Conservation (phyloP, 2,888 invertebrate genomes). For the Tetragonisca angustula region DNA sequence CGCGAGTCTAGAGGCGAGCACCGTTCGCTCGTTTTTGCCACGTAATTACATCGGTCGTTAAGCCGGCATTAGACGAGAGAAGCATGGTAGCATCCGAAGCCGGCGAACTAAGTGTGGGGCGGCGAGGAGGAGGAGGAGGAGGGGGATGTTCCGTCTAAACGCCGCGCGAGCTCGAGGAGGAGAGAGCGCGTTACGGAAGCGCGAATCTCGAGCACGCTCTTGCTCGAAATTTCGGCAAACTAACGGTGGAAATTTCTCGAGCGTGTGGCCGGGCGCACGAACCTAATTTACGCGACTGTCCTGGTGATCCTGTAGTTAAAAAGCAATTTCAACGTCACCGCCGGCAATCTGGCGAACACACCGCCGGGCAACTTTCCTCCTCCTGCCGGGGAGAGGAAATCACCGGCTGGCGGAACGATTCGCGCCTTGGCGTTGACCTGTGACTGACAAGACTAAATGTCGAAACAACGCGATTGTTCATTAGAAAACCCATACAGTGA, state of each 20-base stretch:
- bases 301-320: constrained; percentile 50
- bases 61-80: constrained; percentile 31
- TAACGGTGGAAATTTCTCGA: constrained; percentile 41
- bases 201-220: constrained; percentile 3
- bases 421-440: no score
- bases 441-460: no score
- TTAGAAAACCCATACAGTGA: no score
- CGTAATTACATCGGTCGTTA: constrained; percentile 57
- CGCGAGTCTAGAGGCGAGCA: neutral
- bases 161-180: neutral
- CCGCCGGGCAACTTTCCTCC: constrained; percentile 13
- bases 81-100: neutral
- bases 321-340: constrained; percentile 51
- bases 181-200: neutral
- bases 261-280: constrained; percentile 28
- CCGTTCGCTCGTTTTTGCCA: constrained; percentile 31
- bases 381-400: constrained; percentile 7
- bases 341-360: constrained; percentile 53
- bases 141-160: neutral
- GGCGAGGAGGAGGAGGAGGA: no score
- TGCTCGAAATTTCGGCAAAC: constrained; percentile 46
- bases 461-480: no score
- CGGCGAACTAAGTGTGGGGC: no score
- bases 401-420: constrained; percentile 5
- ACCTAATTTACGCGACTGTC: constrained; percentile 52